These are phyloP conservation scores for Apis florea DNA, from an alignment of 1,140 invertebrate genomes.

Conservation along the genomic window DNA sequence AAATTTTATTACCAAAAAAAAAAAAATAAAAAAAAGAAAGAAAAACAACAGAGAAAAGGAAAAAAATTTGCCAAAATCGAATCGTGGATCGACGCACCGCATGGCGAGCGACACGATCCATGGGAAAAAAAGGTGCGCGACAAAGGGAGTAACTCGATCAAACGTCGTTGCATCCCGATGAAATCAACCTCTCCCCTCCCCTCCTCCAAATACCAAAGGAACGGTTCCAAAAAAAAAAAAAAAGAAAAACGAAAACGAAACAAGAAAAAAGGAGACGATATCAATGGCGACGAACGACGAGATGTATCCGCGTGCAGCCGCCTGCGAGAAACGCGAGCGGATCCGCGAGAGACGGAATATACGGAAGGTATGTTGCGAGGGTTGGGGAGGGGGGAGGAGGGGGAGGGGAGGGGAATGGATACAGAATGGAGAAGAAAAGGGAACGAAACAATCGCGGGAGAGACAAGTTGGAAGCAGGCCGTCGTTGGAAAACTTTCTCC, in stretches of 20 bases:
- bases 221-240: not conserved
- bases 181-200: not conserved
- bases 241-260: not conserved
- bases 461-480: slow-evolving; percentile 39
- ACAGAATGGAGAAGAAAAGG: slow-evolving; percentile 16
- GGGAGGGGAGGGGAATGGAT: not conserved
- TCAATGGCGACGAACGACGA: no score
- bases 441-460: slow-evolving; percentile 37
- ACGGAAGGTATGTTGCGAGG: slow-evolving; percentile 3
- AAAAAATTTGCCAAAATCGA: not conserved
- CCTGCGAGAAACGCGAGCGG: slow-evolving; percentile 8
- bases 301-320: not conserved
- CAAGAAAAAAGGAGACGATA: not conserved
- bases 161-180: not conserved
- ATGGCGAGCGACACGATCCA: not conserved
- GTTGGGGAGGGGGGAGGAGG: not conserved
- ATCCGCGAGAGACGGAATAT: slow-evolving; percentile 9
- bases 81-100: not conserved
- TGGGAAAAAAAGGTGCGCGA: not conserved
- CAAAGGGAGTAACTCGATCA: not conserved
- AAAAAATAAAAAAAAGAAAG: no score
- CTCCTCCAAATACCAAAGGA: no score
- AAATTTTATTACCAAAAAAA: no score
- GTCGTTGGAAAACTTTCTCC: slow-evolving; percentile 41
- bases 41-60: no score